Evolutionary conservation across 2,113 vertebrate genomes (phyloP), one percentile per base, ranked within the genome.

Genomic region (Notiomystis cincta): DNA sequence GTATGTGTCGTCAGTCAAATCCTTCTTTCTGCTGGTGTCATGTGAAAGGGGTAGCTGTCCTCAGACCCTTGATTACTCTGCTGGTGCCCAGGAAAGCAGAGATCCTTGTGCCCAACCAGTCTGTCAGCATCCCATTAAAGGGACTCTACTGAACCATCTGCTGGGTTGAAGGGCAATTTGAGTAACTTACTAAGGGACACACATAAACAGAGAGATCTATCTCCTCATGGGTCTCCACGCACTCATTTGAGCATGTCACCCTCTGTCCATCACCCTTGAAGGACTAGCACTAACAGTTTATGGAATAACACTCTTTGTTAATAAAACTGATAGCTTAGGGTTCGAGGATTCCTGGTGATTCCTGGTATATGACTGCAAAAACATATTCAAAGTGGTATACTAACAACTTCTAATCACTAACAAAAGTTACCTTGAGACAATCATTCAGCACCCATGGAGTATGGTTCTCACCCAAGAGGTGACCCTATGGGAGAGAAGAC

Each of bases 41-140:
- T 25, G 13, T 38, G 16, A 53, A 35, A 38, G 38, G 9, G 20
- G 7, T 15, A n/a, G 19, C 22, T 38, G 25, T 53, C 10, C 9
- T 75, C 33, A 45, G 25, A 30, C 2, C 2, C 8, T 51, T 51
- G 37, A 21, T 38, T 45, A 9, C 23, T 23, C 22, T 45, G 13
- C 28, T 44, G 33, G 23, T n/a, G 28, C 5, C 8, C 58, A 73
- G 76, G 27, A 57, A 50, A 72, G 10, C 22, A 0, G 0, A 50
- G 27, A 19, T 33, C 37, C 12, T 28, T 65, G 31, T 37, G 50
- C 31, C 35, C 35, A 37, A 7, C 8, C 35, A 42, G 27, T 50
- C 31, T 57, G 8, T 16, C 50, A 50, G 10, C 2, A 5, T 37
- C 9, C 15, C 0, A 0, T n/a, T 24, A 38, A 28, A 8, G 22